phyloP scores from a whole-genome alignment of 1,140 invertebrate genomes.

The Drosophila littoralis region DNA sequence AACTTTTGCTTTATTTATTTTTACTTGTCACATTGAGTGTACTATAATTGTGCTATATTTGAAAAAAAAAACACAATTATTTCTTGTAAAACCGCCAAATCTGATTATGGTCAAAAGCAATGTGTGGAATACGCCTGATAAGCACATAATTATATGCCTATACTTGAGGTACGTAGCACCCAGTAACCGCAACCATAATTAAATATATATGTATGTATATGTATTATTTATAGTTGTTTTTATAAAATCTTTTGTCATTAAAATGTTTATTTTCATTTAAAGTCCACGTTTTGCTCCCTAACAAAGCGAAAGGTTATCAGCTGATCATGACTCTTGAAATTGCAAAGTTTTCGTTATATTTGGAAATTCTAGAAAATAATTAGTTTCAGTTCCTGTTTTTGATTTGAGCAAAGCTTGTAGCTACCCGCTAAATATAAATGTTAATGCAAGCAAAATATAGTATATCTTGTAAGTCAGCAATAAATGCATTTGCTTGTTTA shows the following conservation, averaged over 20 bases:
- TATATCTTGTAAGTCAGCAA: not conserved
- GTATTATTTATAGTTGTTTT: not conserved
- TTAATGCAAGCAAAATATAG: not conserved
- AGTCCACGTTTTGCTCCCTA: constrained; percentile 4
- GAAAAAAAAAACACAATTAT: not conserved
- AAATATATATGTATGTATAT: not conserved
- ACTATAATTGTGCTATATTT: too few species aligned
- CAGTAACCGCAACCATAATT: not conserved
- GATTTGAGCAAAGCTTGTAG: not conserved
- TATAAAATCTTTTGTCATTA: not conserved
- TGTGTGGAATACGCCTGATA: not conserved
- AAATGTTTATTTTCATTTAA: not conserved
- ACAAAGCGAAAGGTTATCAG: constrained; percentile 7
- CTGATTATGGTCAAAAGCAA: not conserved
- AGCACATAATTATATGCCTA: not conserved
- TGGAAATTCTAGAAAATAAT: not conserved
- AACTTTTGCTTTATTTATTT: too few species aligned
- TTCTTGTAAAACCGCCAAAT: not conserved
- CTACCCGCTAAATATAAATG: not conserved
- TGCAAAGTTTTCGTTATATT: constrained; percentile 1
- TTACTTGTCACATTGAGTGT: too few species aligned
- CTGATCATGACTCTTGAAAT: constrained; percentile 1
- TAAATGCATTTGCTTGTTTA: constrained; percentile 11
- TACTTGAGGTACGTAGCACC: not conserved
- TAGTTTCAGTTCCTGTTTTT: not conserved